These are phyloP conservation scores for Aeoliscus strigatus DNA, from an alignment of 2,797 vertebrate species.

Conservation along the genomic window DNA sequence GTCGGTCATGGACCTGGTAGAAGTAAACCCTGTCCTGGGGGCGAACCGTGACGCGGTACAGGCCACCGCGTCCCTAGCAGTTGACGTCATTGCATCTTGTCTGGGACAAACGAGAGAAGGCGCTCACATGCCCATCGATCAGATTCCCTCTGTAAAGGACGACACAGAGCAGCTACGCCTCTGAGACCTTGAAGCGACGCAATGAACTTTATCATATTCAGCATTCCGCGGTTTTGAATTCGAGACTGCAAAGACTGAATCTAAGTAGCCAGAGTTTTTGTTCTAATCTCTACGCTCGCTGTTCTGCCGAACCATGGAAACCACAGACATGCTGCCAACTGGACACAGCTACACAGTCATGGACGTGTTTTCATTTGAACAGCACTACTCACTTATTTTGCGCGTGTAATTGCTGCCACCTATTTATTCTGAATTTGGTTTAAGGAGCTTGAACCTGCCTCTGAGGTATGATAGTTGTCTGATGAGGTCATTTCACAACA, in stretches of 20 bases:
- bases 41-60: conserved; percentile 82
- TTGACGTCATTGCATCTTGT: conserved; percentile 88
- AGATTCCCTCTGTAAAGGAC: conserved; percentile 77
- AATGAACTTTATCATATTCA: conserved; percentile 40
- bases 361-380: conserved; percentile 2
- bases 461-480: conserved; percentile 14
- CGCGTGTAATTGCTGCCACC: conserved; percentile 22
- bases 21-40: conserved; percentile 89
- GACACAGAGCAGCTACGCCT: conserved; percentile 76
- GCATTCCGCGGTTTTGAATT: conserved; percentile 68
- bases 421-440: conserved; percentile 38
- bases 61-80: conserved; percentile 83
- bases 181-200: conserved; percentile 36
- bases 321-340: neutral
- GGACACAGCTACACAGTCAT: neutral
- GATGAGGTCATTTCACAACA: neutral
- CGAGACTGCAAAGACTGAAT: conserved; percentile 34
- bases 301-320: conserved; percentile 10
- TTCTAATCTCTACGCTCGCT: conserved; percentile 6
- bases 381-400: conserved; percentile 39
- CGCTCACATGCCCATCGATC: conserved; percentile 72
- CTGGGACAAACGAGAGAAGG: conserved; percentile 92
- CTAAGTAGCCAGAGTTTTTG: conserved; percentile 9
- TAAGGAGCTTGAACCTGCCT: conserved; percentile 25
- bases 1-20: conserved; percentile 92